Base-by-base conservation (phyloP, 2,113 vertebrate species). In the Peromyscus maniculatus region DNA sequence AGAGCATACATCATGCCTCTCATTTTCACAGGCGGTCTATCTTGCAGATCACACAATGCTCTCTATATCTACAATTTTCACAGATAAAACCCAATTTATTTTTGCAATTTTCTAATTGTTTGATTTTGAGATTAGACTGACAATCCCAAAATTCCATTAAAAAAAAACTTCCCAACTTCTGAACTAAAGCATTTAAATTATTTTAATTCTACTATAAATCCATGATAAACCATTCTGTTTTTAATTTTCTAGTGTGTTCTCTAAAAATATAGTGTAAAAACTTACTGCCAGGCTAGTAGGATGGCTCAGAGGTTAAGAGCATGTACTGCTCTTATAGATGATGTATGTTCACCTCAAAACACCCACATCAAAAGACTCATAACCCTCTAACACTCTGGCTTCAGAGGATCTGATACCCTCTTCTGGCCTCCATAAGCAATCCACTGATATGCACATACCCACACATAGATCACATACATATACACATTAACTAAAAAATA, bases 151-250 rank as follows among this genome's bases (percentile, higher is more conserved):
- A 55, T 16, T 80, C 17, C 49, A 80, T 80, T 36, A n/a, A 80
- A 57, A 52, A 55, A 43, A 46, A 92, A 46, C 9, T 87, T 93
- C 46, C 72, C 55, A 97, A 55, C 17, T 87, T 71, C 72, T 82
- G 52, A 55, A 74, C 4, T 3, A 57, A 28, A 75, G 43, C 80
- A 66, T 33, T 91, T 87, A 64, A 96, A 62, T 87, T 59, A 89
- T 49, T 78, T 86, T 1, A 46, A 13, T 66, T 59, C 15, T 84
- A 24, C 36, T 95, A 71, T 24, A 71, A 78, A 87, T 49, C 3
- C 57, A 7, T 87, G 69, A 39, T 15, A 84, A 16, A 55, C 10
- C 67, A 46, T 19, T 19, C 2, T 72, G 11, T 57, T 95, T 62
- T 67, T 74, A n/a, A 66, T 89, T 77, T 72, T 2, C 17, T 15